These are phyloP conservation scores for Chymomyza caudatula DNA, from an alignment of 2,888 invertebrate species.

Conservation along the genomic window DNA sequence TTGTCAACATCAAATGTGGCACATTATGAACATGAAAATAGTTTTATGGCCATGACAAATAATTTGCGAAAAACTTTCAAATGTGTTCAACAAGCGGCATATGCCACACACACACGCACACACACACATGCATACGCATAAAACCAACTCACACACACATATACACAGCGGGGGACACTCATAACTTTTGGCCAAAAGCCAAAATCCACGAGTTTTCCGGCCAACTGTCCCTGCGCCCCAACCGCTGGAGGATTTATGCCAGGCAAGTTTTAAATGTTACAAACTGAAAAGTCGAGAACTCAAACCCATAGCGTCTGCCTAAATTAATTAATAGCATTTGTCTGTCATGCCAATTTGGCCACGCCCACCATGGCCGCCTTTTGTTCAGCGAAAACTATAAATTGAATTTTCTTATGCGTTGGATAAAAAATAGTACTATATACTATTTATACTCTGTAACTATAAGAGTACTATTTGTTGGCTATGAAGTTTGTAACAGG, in stretches of 20 bases:
- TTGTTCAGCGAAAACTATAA: constrained; percentile 46
- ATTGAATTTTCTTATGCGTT: constrained; percentile 61
- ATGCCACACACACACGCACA: neutral
- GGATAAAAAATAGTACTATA: constrained; percentile 30
- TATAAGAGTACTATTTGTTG: too few species aligned
- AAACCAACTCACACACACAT: neutral
- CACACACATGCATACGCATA: neutral
- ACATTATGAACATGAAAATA: constrained; percentile 24
- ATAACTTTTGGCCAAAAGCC: neutral
- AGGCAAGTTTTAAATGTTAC: neutral
- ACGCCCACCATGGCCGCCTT: constrained; percentile 28
- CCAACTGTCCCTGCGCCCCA: neutral
- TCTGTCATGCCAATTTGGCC: constrained; percentile 51
- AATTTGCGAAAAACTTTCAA: constrained; percentile 6
- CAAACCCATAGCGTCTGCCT: constrained; percentile 10
- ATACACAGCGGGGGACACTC: neutral
- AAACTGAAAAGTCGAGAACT: neutral
- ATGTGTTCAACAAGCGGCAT: neutral
- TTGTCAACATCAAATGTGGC: neutral
- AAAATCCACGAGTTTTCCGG: neutral
- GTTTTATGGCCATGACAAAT: constrained; percentile 39
- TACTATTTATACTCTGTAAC: neutral
- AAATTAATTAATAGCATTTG: constrained; percentile 61
- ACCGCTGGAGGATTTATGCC: neutral
- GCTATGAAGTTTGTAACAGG: neutral